Conservation (phyloP, 2,113 vertebrate species). For the Pogona vitticeps region DNA sequence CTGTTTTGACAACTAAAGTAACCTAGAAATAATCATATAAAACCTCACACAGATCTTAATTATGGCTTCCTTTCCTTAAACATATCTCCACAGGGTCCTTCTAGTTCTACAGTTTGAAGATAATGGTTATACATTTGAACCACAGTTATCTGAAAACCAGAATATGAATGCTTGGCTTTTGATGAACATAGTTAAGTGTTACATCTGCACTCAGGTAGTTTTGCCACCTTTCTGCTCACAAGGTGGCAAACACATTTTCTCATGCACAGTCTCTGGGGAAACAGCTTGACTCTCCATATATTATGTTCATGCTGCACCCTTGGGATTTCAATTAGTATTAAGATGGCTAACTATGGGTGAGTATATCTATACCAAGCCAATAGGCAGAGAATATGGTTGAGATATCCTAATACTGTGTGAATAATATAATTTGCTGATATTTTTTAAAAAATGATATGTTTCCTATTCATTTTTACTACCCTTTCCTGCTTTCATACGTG, state of each 20-base stretch:
- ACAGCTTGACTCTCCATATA: too few relatives aligned
- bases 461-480: too few relatives aligned
- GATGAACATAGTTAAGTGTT: background rate
- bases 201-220: background rate
- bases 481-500: too few relatives aligned
- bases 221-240: background rate
- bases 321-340: background rate
- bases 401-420: too few relatives aligned
- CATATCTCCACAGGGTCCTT: background rate
- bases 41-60: background rate
- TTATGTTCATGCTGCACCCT: background rate
- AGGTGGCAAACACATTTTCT: background rate
- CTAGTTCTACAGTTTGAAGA: too few relatives aligned
- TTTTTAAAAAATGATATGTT: too few relatives aligned
- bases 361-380: too few relatives aligned
- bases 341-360: too few relatives aligned
- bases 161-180: background rate
- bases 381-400: too few relatives aligned
- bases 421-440: too few relatives aligned
- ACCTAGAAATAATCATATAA: background rate
- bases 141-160: background rate
- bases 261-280: too few relatives aligned
- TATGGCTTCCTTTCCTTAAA: background rate
- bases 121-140: background rate
- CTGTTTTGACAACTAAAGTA: background rate